Evolutionary conservation across 2,888 invertebrate genomes (phyloP), one percentile per base, ranked within the genome.

Genomic region (Chymomyza fuscimana): DNA sequence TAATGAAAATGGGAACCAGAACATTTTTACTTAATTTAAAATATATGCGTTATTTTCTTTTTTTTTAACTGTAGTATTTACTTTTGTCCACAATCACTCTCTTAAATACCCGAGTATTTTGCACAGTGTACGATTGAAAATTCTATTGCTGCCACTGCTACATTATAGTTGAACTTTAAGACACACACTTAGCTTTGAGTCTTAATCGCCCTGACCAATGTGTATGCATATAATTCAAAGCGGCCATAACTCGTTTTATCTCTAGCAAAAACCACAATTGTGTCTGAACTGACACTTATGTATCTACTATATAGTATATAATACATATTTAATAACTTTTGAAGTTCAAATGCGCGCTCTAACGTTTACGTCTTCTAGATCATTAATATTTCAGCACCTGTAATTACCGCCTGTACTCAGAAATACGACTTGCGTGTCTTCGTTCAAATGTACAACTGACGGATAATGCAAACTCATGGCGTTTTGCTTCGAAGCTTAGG

Each of bases 391-490:
- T 46, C 40, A 46, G 12, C 16, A 54, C 52, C 52, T 54, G 52
- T 54, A 19, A 54, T 46, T 54, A 54, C 52, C 16, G 52, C 4
- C n/a, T 54, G 15, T 9, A 19, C 60, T 16, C 3, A 25, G 36
- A 60, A 10, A 29, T 61, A 58, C 77, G 69, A 70, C 87, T 85
- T 80, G 89, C 83, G 86, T 87, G 87, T 79, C 74, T 71, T 52
- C 78, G 87, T 77, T 70, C 80, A 75, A 86, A 74, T 67, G 76
- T 79, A 67, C 85, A 80, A 84, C 84, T 88, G 84, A 69, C 80
- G 59, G 71, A 75, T 68, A 88, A 74, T 77, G 82, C 82, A 67
- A 79, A 76, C 88, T 87, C 89, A 88, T 88, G 78, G 85, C 67
- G 76, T 72, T 65, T 62, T 62, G 69, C 67, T 74, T 62, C 32